Conservation (phyloP, 2,113 vertebrate species). For the Microcebus jonahi region DNA sequence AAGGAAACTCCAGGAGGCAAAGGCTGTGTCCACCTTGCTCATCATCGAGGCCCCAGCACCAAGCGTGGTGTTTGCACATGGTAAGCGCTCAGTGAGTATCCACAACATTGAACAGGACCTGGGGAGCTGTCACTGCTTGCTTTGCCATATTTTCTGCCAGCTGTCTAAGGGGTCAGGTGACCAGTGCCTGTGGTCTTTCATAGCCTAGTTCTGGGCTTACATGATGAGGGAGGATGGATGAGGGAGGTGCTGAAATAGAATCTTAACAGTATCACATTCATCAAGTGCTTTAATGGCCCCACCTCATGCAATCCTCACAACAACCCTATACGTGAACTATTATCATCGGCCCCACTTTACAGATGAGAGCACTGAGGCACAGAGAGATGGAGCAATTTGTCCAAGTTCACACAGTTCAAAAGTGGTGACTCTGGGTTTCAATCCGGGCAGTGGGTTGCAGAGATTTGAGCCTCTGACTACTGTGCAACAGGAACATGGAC, state of each 20-base stretch:
- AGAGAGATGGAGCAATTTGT: neutral
- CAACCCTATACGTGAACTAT: too few relatives aligned
- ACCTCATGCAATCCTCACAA: neutral
- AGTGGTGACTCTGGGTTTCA: neutral
- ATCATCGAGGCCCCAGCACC: too few relatives aligned
- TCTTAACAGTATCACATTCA: neutral
- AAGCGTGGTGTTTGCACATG: neutral
- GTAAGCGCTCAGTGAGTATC: neutral
- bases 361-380: neutral
- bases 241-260: neutral
- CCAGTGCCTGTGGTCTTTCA: neutral
- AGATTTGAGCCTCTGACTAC: neutral
- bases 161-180: neutral
- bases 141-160: neutral
- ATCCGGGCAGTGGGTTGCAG: neutral
- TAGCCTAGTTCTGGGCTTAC: neutral
- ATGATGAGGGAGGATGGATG: too few relatives aligned
- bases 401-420: neutral
- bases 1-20: neutral
- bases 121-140: neutral
- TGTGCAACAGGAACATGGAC: rapidly evolving
- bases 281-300: neutral
- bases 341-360: neutral
- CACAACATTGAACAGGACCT: neutral
- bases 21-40: neutral